phyloP scores from a whole-genome alignment of 2,888 invertebrate species.

The Oligia latruncula region DNA sequence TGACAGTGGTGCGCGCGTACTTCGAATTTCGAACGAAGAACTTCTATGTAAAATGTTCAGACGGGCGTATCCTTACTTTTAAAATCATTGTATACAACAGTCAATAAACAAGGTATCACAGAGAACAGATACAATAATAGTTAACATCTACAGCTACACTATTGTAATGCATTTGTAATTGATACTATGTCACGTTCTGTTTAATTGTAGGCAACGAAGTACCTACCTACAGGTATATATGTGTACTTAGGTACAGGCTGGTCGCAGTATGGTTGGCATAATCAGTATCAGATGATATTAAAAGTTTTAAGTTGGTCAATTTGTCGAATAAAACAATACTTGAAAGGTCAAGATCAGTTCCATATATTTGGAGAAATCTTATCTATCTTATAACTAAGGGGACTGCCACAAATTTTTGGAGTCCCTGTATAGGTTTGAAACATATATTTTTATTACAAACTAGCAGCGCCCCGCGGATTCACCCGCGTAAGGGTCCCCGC shows the following conservation, averaged over 20 bases:
- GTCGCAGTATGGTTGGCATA: slow-evolving; percentile 15
- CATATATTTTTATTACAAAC: not conserved
- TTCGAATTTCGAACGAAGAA: too few relatives aligned
- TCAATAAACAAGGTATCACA: slow-evolving; percentile 1
- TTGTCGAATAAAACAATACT: not conserved
- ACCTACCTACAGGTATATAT: not conserved
- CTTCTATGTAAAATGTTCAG: too few relatives aligned
- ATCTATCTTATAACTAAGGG: not conserved
- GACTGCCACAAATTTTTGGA: too few relatives aligned
- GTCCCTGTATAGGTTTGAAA: not conserved
- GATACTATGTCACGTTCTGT: slow-evolving; percentile 61
- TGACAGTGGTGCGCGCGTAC: too few relatives aligned
- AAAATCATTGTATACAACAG: not conserved
- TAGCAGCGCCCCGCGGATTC: too few relatives aligned
- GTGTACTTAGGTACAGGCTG: not conserved
- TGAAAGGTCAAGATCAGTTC: not conserved
- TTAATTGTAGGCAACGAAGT: slow-evolving; percentile 33
- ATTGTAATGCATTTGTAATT: slow-evolving; percentile 34
- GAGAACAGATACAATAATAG: not conserved
- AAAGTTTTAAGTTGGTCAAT: not conserved
- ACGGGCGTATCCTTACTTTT: too few relatives aligned
- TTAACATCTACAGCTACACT: not conserved
- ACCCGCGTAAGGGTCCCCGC: too few relatives aligned
- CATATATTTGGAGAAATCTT: not conserved
- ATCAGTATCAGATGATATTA: not conserved